Conservation (phyloP, 2,888 invertebrate genomes). For the Parnassius mnemosyne region DNA sequence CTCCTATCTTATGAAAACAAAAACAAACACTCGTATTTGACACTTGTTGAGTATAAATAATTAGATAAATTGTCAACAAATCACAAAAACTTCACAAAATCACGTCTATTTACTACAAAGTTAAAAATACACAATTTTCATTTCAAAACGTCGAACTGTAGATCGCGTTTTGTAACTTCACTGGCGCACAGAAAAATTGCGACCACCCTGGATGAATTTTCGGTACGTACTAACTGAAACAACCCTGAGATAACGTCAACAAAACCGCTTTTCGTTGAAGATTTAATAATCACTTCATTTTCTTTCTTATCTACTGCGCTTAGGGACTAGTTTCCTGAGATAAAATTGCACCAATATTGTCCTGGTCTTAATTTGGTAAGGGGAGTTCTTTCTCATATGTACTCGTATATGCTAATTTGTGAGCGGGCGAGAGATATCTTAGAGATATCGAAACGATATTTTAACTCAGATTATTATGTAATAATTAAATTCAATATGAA, state of each 20-base stretch:
- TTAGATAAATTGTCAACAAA: too few species aligned
- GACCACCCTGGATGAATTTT: slow-evolving; percentile 7
- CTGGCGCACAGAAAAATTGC: not conserved
- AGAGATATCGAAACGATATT: not conserved
- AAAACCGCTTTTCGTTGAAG: slow-evolving; percentile 16
- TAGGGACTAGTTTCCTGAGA: not conserved
- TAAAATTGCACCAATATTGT: not conserved
- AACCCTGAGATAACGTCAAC: slow-evolving; percentile 25
- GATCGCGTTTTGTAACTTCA: slow-evolving; percentile 22
- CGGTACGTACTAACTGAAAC: slow-evolving; percentile 19
- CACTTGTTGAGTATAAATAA: too few species aligned
- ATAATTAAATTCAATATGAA: too few species aligned
- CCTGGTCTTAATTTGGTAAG: slow-evolving; percentile 15
- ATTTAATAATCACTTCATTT: not conserved
- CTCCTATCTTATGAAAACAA: too few species aligned
- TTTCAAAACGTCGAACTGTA: slow-evolving; percentile 4
- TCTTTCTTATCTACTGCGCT: not conserved
- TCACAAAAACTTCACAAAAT: too few species aligned
- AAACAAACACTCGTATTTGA: too few species aligned
- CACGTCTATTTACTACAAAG: too few species aligned
- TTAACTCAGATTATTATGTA: too few species aligned
- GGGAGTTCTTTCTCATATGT: slow-evolving; percentile 22
- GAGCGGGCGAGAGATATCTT: slow-evolving; percentile 11
- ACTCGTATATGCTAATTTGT: slow-evolving; percentile 1
- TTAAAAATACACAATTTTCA: not conserved